Evolutionary conservation across 2,797 vertebrate genomes (phyloP), one percentile per base, ranked within the genome.

Genomic region (Paratrypauchen microcephalus): DNA sequence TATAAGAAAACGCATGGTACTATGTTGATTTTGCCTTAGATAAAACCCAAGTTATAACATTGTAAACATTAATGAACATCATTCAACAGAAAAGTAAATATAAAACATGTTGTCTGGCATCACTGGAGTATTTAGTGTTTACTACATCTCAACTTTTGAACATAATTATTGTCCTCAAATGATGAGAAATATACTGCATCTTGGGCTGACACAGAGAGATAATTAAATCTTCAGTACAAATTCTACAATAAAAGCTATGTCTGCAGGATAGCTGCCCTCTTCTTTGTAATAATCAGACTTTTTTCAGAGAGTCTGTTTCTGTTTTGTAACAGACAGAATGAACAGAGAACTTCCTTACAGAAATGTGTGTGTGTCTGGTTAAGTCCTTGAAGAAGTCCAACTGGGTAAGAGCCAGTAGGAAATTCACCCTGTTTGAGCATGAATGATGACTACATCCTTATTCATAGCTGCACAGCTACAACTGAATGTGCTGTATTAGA

Each of bases 251-350:
- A 52, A 32, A 60, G 69, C 83, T 39, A 63, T 68, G 81, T 66
- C 75, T 71, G 66, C 73, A 67, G 76, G 80, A 84, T 82, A 77
- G 83, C 74, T 74, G 58, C 74, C 64, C 63, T 79, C 63, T 63
- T 64, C n/a, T 77, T 66, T 76, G 78, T 58, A 74, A 86, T 85
- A 89, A 80, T 81, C 80, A 67, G 76, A 72, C 52, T 78, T 86
- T 82, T 89, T 86, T 85, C 83, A 87, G 77, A 78, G 68, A 72
- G 76, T 86, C 87, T 87, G 87, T 77, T 89, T 88, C 81, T 86
- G 79, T 78, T 88, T 89, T 86, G 71, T 79, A 86, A 72, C 76
- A 63, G 82, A 81, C 69, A 69, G 24, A 70, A 78, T 74, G 71
- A 84, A 82, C 66, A 70, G 69, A 79, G 80, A 76, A 75, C 82